Evolutionary conservation across 2,888 invertebrate genomes (phyloP), one percentile per base, ranked within the genome.

Genomic region (Thecocarcelia acutangulata): DNA sequence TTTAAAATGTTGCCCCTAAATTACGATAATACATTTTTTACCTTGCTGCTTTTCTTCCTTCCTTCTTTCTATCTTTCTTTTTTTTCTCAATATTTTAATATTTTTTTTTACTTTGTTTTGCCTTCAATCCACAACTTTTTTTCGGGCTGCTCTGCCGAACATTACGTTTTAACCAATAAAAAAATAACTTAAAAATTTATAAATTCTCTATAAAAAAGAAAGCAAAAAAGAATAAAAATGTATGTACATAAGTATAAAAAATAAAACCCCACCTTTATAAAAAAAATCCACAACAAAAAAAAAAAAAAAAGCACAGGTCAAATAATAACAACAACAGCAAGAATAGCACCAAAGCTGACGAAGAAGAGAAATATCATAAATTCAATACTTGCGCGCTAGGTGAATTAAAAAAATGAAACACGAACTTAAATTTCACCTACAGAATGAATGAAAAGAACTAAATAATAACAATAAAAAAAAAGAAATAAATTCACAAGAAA

Each of bases 341-440:
- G 73, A 28, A 56, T 64, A 73, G 28, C 69, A 61, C 28, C 50
- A 58, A 50, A 42, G 40, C 33, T 46, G 50, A 58, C 50, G 50
- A 73, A 48, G 68, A 73, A 79, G 80, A 77, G 77, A 70, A 80
- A 82, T 83, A 84, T 85, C 85, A 85, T 85, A 85, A 85, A 83
- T 84, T 83, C 77, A 73, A 74, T 78, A 69, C 70, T 80, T 80
- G 80, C 78, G 75, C 79, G 69, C 56, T 63, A 42, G 69, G 40
- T 75, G 68, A 72, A 63, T 42, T 52, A 44, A 75, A 61, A 61
- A 64, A 50, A 58, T 52, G 19, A 68, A 72, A 72, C 17, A 75
- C 33, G 46, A 66, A 64, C 48, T 59, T 52, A 42, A 68, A 69
- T 61, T 69, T 76, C 61, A 69, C 56, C 63, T 73, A 63, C 54